Evolutionary conservation across 2,113 vertebrate genomes (phyloP).

Genomic region (Podiceps cristatus): DNA sequence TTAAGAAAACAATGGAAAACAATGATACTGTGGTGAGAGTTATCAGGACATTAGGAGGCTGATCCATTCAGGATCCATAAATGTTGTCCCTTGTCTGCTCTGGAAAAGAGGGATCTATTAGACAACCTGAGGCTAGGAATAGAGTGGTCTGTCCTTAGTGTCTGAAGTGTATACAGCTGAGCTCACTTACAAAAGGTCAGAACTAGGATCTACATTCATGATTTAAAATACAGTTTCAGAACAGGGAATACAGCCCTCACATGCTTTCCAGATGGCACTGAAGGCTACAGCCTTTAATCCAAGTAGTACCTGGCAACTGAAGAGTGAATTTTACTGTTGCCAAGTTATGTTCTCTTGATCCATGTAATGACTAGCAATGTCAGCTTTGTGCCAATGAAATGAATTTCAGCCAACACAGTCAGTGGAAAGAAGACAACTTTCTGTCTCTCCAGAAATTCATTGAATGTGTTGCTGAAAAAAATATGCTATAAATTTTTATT

Average conservation of each 20-base stretch:
- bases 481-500: not conserved
- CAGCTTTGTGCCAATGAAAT: not conserved
- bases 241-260: not conserved
- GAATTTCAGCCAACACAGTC: not conserved
- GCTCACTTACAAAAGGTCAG: not conserved
- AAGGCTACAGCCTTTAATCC: constrained; percentile 1
- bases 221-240: not conserved
- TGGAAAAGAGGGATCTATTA: not conserved
- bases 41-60: not conserved
- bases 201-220: not conserved
- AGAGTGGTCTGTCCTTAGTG: not conserved
- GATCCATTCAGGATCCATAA: not conserved
- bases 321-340: not conserved
- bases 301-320: not conserved
- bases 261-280: constrained; percentile 1
- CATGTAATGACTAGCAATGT: not conserved
- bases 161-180: not conserved
- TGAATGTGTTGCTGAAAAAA: not conserved
- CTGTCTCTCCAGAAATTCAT: not conserved
- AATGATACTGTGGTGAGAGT: not conserved
- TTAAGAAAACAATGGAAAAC: not conserved
- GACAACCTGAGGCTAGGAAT: not conserved
- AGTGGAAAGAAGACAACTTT: not conserved
- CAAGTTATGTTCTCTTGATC: not conserved
- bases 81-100: not conserved